Conservation (phyloP, 1,140 invertebrate species). For the Drosophila lowei region DNA sequence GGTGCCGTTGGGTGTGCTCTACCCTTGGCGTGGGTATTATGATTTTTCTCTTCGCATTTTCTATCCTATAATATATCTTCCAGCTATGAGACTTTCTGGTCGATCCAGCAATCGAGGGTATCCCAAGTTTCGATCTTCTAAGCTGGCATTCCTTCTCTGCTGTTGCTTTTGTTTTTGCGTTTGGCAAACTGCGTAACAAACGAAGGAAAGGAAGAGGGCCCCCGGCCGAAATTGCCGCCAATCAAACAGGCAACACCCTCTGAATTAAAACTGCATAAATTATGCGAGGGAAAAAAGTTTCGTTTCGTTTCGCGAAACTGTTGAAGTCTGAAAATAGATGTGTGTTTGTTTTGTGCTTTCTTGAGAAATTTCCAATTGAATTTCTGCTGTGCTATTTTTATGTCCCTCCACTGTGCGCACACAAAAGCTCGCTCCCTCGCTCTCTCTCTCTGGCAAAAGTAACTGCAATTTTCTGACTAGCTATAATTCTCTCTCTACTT, state of each 20-base stretch:
- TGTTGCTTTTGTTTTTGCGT: constrained; percentile 5
- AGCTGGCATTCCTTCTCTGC: background rate
- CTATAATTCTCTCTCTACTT: constrained; percentile 40
- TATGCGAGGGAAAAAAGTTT: constrained; percentile 34
- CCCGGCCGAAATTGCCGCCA: constrained; percentile 70
- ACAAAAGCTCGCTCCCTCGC: no score
- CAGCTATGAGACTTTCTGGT: no score
- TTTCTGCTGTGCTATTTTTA: constrained; percentile 10
- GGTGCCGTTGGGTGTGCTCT: constrained; percentile 54
- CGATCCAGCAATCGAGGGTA: no score
- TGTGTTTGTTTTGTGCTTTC: constrained; percentile 15
- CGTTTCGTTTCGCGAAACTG: constrained; percentile 12
- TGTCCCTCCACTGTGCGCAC: no score
- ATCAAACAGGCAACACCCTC: constrained; percentile 76
- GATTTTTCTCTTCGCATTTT: no score
- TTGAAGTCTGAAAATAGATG: constrained; percentile 13
- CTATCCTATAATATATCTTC: no score
- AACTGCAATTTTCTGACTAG: constrained; percentile 23
- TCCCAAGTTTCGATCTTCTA: no score
- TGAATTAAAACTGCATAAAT: constrained; percentile 82
- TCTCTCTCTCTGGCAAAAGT: background rate
- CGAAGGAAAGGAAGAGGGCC: constrained; percentile 18
- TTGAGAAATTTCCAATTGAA: constrained; percentile 16
- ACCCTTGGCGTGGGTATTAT: no score
- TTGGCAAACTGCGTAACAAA: constrained; percentile 24